phyloP scores from a whole-genome alignment of 2,113 vertebrate species.

The Dromaius novaehollandiae region DNA sequence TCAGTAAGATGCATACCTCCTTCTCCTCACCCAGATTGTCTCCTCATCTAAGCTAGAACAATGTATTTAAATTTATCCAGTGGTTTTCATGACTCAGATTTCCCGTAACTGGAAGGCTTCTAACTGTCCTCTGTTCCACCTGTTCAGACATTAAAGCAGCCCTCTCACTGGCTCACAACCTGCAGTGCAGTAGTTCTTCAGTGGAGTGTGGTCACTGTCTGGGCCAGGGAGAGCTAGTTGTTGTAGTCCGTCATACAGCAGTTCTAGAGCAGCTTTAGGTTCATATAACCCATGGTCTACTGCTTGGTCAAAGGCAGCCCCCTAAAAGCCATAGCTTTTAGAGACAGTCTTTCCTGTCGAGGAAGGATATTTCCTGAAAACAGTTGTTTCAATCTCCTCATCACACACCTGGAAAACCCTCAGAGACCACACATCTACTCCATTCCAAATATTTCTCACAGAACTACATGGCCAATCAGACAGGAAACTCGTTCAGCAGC shows the following conservation, averaged over 20 bases:
- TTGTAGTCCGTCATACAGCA: neutral
- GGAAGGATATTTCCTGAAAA: neutral
- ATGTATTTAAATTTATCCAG: conserved; percentile 58
- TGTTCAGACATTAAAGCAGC: conserved; percentile 7
- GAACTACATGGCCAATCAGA: neutral
- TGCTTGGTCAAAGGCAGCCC: neutral
- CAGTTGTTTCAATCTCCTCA: neutral
- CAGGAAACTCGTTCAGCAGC: neutral
- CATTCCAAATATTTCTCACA: neutral
- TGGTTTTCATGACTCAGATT: conserved; percentile 53
- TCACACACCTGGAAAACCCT: neutral
- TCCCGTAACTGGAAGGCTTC: neutral
- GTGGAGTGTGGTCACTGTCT: accelerated
- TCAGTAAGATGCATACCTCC: neutral
- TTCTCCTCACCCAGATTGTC: conserved; percentile 43
- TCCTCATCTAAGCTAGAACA: conserved; percentile 59
- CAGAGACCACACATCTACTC: neutral
- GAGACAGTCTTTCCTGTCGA: neutral
- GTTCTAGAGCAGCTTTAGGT: neutral
- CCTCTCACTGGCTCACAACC: neutral
- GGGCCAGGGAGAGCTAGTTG: neutral
- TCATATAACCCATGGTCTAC: neutral
- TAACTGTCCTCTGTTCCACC: conserved; percentile 26
- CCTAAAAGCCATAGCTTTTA: neutral
- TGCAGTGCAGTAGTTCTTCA: neutral